phyloP scores from a whole-genome alignment of 2,888 invertebrate genomes.

The Pollenia labialis region DNA sequence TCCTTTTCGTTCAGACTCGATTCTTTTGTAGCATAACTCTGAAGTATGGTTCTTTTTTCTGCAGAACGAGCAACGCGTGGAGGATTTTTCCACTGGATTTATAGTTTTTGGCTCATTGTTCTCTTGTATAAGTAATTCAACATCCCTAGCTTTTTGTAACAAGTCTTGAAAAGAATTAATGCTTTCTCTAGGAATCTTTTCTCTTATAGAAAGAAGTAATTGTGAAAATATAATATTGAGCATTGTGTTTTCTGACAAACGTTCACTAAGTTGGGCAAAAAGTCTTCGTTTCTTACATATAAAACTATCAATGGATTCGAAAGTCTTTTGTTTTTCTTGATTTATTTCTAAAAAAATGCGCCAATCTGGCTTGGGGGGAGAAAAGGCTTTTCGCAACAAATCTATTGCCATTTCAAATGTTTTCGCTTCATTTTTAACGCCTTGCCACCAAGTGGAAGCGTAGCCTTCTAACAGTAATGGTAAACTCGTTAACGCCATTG shows the following conservation, averaged over 20 bases:
- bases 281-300: conserved; percentile 16
- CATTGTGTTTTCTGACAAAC: conserved; percentile 27
- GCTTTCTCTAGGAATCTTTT: no score
- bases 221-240: conserved; percentile 34
- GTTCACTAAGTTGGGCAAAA: conserved; percentile 31
- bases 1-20: no score
- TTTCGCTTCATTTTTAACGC: conserved; percentile 35
- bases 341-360: conserved; percentile 40
- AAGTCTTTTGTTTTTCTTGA: conserved; percentile 36
- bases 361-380: conserved; percentile 42
- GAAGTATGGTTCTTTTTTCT: no score
- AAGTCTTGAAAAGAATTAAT: no score
- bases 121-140: conserved; percentile 9
- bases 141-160: conserved; percentile 11
- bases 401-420: conserved; percentile 13
- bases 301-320: conserved; percentile 36
- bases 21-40: no score
- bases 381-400: conserved; percentile 16
- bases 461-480: conserved; percentile 50
- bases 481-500: conserved; percentile 41
- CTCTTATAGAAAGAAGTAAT: conserved; percentile 11
- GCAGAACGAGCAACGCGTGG: no score
- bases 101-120: not conserved
- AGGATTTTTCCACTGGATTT: not conserved
- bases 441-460: conserved; percentile 58